phyloP scores from a whole-genome alignment of 2,888 invertebrate genomes.

The Synergus laeviventris region DNA sequence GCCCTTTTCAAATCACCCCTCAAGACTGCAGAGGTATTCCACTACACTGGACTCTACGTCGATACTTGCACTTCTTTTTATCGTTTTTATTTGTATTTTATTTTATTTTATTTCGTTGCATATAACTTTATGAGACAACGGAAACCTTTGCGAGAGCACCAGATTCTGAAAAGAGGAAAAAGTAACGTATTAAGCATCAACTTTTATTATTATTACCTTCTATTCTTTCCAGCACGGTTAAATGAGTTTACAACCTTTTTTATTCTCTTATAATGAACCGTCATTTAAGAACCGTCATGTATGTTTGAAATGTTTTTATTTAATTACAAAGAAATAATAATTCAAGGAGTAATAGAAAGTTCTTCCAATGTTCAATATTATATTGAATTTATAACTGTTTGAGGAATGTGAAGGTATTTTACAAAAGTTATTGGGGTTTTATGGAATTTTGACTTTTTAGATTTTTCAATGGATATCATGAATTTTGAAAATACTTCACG shows the following conservation, averaged over 20 bases:
- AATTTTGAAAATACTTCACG: too few species aligned
- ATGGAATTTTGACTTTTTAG: too few species aligned
- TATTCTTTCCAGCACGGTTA: not conserved
- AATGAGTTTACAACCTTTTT: not conserved
- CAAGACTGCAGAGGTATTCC: not conserved
- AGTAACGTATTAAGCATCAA: not conserved
- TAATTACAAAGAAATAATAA: not conserved
- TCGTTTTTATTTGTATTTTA: not conserved
- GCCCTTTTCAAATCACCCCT: not conserved
- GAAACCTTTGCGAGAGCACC: not conserved
- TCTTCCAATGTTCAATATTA: not conserved
- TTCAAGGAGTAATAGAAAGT: not conserved
- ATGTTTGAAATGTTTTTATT: not conserved
- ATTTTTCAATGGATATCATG: too few species aligned
- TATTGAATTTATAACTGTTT: too few species aligned
- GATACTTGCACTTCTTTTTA: not conserved
- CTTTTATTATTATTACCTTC: not conserved
- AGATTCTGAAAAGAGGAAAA: not conserved
- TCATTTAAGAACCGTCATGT: not conserved
- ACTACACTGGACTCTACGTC: not conserved
- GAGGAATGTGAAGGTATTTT: too few species aligned
- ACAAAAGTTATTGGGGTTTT: too few species aligned
- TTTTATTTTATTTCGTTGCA: not conserved
- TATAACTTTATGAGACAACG: not conserved
- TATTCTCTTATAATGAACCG: not conserved